Conservation (phyloP, 2,797 vertebrate genomes). For the Pangasius larnaudii region DNA sequence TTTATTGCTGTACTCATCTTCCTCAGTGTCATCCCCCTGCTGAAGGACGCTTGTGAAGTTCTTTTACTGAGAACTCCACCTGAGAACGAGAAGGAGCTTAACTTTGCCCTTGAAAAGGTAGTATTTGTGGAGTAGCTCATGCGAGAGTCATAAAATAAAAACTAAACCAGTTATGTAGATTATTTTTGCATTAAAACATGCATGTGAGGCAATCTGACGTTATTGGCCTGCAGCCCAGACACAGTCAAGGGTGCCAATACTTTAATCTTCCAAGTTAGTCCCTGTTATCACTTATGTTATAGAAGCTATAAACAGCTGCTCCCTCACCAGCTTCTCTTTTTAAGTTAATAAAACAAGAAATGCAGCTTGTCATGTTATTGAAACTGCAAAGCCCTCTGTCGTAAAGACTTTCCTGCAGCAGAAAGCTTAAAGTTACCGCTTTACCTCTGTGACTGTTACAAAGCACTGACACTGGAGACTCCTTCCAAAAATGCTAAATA, state of each 20-base stretch:
- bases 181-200: background rate
- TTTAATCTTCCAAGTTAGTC: background rate
- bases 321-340: background rate
- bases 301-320: background rate
- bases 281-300: background rate
- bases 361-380: no score
- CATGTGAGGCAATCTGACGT: background rate
- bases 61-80: constrained; percentile 88
- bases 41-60: constrained; percentile 95
- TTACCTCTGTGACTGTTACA: no score
- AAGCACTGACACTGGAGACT: no score
- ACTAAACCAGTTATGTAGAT: background rate
- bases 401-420: no score
- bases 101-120: constrained; percentile 91
- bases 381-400: no score
- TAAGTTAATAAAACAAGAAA: no score
- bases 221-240: background rate
- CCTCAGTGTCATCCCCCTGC: constrained; percentile 92
- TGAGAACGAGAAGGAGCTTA: constrained; percentile 90
- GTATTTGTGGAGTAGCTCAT: background rate
- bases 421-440: no score
- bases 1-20: constrained; percentile 96
- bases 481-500: background rate
- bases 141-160: background rate
- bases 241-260: background rate